A percentile compares a stretch with the other conserved stretches of the same genome.
These are phyloP conservation scores for Crocuta crocuta DNA, from an alignment of 2,113 vertebrate genomes.

Conservation along the genomic window DNA sequence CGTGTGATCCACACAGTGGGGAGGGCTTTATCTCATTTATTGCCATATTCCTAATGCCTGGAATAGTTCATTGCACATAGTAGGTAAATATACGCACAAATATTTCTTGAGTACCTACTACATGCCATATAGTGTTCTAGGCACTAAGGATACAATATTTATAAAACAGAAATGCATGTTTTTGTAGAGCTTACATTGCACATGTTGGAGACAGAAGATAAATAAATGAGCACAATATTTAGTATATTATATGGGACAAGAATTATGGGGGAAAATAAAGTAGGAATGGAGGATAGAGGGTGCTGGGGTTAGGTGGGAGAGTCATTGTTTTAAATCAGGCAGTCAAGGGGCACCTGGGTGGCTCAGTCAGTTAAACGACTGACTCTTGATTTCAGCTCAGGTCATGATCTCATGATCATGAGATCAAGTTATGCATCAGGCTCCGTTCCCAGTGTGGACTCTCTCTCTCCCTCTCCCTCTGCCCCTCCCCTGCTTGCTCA, in stretches of 20 bases:
- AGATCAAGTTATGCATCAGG: too few relatives aligned
- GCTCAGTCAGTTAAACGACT: too few relatives aligned
- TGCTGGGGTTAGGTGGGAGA: background rate
- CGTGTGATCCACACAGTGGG: background rate
- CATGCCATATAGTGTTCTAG: background rate
- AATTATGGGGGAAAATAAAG: background rate
- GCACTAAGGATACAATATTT: background rate
- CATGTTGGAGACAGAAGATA: background rate
- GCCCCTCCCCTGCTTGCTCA: too few relatives aligned
- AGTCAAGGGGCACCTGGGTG: too few relatives aligned
- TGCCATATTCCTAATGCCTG: background rate
- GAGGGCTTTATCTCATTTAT: background rate
- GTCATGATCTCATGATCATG: too few relatives aligned
- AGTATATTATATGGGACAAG: background rate
- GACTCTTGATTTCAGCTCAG: too few relatives aligned
- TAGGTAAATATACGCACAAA: background rate
- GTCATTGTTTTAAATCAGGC: background rate
- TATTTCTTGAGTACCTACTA: background rate
- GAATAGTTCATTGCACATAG: background rate
- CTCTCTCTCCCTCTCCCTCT: too few relatives aligned
- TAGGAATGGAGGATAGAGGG: background rate
- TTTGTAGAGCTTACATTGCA: constrained; percentile 22
- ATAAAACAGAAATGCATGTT: background rate
- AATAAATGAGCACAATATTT: background rate
- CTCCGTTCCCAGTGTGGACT: too few relatives aligned